Evolutionary conservation across 2,113 vertebrate species (phyloP).

Genomic region (Carettochelys insculpta): DNA sequence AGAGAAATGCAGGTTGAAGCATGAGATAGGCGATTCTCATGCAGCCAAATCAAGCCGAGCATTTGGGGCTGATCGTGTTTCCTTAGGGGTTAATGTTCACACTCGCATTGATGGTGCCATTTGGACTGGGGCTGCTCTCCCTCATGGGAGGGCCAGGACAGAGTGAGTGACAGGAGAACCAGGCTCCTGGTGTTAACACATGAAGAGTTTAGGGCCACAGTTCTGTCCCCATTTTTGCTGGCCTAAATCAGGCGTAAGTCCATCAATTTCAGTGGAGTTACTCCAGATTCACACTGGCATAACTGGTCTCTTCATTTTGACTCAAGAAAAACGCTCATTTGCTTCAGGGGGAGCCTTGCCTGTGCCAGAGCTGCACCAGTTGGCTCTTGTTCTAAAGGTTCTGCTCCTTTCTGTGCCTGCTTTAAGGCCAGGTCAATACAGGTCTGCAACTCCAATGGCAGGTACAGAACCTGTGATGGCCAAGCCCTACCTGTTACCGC

Average conservation of each 20-base stretch:
- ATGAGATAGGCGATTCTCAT: neutral
- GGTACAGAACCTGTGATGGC: neutral
- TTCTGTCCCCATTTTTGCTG: neutral
- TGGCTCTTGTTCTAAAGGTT: neutral
- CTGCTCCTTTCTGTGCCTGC: neutral
- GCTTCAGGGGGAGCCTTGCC: neutral
- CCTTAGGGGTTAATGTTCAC: accelerated
- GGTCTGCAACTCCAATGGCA: neutral
- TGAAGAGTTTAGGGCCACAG: neutral
- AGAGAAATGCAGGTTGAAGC: neutral
- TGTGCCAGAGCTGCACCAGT: neutral
- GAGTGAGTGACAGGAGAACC: conserved; percentile 7
- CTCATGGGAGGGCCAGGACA: neutral
- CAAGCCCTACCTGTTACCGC: neutral
- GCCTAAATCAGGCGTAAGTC: neutral
- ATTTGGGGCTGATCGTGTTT: neutral
- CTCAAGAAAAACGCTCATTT: neutral
- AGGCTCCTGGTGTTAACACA: neutral
- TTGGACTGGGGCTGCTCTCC: neutral
- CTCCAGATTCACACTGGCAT: neutral
- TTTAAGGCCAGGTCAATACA: neutral
- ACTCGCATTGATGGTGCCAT: neutral
- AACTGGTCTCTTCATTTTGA: neutral
- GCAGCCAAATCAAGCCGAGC: neutral
- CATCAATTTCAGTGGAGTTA: neutral